phyloP scores from a whole-genome alignment of 2,113 vertebrate genomes.

The Tetrao urogallus region DNA sequence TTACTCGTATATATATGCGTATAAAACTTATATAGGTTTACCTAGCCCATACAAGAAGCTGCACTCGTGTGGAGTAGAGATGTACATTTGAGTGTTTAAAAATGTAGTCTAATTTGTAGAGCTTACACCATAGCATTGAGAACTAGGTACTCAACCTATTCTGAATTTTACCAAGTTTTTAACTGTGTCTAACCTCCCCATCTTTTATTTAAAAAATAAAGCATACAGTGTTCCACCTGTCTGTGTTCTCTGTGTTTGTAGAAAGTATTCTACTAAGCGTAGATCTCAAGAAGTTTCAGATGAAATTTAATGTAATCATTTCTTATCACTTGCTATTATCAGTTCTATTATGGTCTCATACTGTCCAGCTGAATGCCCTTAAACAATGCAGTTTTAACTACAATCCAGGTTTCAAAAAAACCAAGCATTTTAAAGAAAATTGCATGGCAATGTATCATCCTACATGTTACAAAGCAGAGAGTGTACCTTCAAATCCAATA shows the following conservation, averaged over 20 bases:
- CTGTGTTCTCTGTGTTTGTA: background rate
- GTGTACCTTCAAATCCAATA: background rate
- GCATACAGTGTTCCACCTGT: background rate
- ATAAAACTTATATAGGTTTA: background rate
- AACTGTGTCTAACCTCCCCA: background rate
- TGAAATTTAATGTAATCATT: background rate
- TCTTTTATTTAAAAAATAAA: background rate
- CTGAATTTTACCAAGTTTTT: background rate
- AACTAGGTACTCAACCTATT: background rate
- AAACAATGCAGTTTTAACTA: background rate
- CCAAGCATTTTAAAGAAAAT: background rate
- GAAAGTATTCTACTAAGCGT: background rate
- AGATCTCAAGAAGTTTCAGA: background rate
- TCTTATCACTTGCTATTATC: background rate
- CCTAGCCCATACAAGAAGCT: background rate
- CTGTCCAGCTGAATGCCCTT: background rate
- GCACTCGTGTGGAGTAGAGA: background rate
- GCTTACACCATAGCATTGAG: background rate
- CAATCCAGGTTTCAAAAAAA: background rate
- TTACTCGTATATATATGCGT: too few species aligned
- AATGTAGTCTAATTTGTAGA: background rate
- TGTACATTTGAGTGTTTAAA: background rate
- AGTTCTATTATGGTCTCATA: background rate
- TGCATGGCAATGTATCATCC: background rate
- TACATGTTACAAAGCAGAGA: conserved; percentile 19